Percentiles rank a stretch among this genome's conserved stretches.
Evolutionary conservation across 37 sponge, comb jelly and placozoan genomes (phyloP).

Genomic region (Halisarca cf. caerulea): DNA sequence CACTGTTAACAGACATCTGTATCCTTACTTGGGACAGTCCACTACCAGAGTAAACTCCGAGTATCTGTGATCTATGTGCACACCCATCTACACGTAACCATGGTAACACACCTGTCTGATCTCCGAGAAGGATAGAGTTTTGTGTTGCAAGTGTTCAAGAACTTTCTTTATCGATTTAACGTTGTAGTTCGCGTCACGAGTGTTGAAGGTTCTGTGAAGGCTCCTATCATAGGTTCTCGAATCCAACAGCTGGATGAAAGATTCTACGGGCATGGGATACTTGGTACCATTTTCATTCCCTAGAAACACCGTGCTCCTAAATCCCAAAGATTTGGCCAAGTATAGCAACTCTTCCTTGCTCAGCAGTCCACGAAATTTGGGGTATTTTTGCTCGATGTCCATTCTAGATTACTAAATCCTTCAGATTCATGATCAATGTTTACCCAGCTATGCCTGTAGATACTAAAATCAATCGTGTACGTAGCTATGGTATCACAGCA

Average conservation of each 20-base stretch:
- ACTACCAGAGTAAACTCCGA: no score
- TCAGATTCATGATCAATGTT: no score
- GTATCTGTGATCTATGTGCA: no score
- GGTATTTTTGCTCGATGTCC: constrained; percentile 20
- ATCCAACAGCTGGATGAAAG: constrained; percentile 27
- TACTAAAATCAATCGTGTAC: no score
- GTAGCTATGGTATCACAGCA: no score
- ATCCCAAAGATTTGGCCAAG: constrained; percentile 50
- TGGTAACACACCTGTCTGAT: constrained; percentile 26
- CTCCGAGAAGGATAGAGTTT: constrained; percentile 37
- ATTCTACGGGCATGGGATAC: constrained; percentile 12
- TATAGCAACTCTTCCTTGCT: constrained; percentile 37
- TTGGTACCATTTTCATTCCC: background rate
- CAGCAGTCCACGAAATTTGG: constrained; percentile 36
- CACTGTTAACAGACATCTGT: no score
- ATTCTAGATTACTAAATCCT: no score
- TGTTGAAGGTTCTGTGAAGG: constrained; percentile 57
- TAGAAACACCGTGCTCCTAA: constrained; percentile 27
- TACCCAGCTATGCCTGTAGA: no score
- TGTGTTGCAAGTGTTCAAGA: constrained; percentile 36
- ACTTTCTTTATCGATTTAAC: constrained; percentile 36
- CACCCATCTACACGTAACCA: no score
- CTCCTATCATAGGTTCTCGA: constrained; percentile 7
- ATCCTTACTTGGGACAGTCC: no score
- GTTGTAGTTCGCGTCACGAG: constrained; percentile 46